phyloP scores from a whole-genome alignment of 2,797 vertebrate species.

The Chanos chanos region DNA sequence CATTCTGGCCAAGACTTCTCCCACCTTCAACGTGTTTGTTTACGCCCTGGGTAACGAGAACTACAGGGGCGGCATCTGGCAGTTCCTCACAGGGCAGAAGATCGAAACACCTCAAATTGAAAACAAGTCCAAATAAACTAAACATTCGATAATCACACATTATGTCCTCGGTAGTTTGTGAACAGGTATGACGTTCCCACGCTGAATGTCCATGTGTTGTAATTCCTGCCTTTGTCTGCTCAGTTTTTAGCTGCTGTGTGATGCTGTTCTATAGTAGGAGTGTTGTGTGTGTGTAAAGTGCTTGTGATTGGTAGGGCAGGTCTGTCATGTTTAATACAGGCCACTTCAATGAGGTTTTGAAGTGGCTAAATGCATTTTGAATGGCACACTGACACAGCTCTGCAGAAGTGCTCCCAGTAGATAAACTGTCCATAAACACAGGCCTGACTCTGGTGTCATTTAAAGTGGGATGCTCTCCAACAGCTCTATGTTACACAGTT shows the following conservation, averaged over 20 bases:
- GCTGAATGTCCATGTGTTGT: conserved; percentile 12
- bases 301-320: neutral
- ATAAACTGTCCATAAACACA: too few relatives aligned
- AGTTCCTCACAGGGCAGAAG: conserved; percentile 85
- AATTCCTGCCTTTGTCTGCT: conserved; percentile 35
- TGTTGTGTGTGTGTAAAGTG: conserved; percentile 30
- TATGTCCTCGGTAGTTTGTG: too few relatives aligned
- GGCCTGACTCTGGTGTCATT: too few relatives aligned
- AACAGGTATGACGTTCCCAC: conserved; percentile 48
- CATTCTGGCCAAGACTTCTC: conserved; percentile 86
- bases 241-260: conserved; percentile 6
- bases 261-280: conserved; percentile 23
- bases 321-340: neutral
- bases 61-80: conserved; percentile 88
- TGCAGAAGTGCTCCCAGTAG: neutral
- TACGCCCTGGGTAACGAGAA: conserved; percentile 89
- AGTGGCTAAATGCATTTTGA: neutral
- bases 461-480: too few relatives aligned
- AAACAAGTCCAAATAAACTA: conserved; percentile 82
- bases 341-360: neutral
- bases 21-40: conserved; percentile 83
- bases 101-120: conserved; percentile 77
- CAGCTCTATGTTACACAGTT: too few relatives aligned
- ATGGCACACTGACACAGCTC: conserved; percentile 6
- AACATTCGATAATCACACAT: conserved; percentile 50